These are phyloP conservation scores for Chymomyza fuscimana DNA, from an alignment of 2,888 invertebrate genomes.

Conservation along the genomic window DNA sequence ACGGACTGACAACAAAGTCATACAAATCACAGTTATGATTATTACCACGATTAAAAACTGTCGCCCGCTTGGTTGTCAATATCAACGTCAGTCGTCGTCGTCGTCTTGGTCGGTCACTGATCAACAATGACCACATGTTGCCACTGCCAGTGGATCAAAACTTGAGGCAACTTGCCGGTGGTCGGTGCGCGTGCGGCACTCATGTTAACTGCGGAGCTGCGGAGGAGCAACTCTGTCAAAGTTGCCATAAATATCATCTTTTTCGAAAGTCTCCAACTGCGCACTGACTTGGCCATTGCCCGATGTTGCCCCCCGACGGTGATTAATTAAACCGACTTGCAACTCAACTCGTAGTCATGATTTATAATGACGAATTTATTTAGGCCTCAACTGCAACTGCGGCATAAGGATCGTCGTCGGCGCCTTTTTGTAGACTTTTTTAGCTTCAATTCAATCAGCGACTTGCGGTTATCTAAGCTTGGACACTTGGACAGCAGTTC, in stretches of 20 bases:
- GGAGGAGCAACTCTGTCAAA: slow-evolving; percentile 65
- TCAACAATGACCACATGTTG: neutral
- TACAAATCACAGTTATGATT: slow-evolving; percentile 75
- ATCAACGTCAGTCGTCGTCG: slow-evolving; percentile 18
- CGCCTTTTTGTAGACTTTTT: slow-evolving; percentile 61
- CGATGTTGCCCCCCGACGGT: slow-evolving; percentile 54
- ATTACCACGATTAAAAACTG: slow-evolving; percentile 75
- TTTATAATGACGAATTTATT: slow-evolving; percentile 79
- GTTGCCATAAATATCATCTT: slow-evolving; percentile 78
- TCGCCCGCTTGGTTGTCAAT: slow-evolving; percentile 52
- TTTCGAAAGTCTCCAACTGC: slow-evolving; percentile 72
- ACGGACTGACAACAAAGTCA: slow-evolving; percentile 58
- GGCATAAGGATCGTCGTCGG: slow-evolving; percentile 47
- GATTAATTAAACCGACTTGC: slow-evolving; percentile 67
- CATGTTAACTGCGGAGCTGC: slow-evolving; percentile 37
- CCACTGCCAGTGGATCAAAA: slow-evolving; percentile 9
- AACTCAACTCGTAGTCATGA: slow-evolving; percentile 63
- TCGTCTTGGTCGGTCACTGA: slow-evolving; percentile 6
- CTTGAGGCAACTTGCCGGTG: slow-evolving; percentile 42
- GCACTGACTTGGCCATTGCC: slow-evolving; percentile 39
- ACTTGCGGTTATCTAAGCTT: slow-evolving; percentile 7
- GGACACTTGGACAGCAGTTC: neutral
- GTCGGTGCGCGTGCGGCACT: slow-evolving; percentile 71
- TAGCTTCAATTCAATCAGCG: slow-evolving; percentile 55
- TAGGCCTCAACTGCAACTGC: slow-evolving; percentile 52